Conservation (phyloP, 1,140 invertebrate species). For the Diabrotica virgifera region DNA sequence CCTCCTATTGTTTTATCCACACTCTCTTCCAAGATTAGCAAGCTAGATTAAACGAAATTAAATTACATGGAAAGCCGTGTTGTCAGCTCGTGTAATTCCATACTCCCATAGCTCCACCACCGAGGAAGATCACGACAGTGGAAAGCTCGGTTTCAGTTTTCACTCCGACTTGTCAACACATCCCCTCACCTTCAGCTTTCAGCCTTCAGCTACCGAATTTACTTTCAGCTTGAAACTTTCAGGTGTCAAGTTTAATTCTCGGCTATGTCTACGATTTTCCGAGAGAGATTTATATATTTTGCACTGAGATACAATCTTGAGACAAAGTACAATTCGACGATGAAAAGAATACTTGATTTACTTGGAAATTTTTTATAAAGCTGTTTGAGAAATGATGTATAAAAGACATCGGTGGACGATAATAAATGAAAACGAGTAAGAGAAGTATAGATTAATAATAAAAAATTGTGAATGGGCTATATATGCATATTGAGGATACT, state of each 20-base stretch:
- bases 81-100: conserved; percentile 33
- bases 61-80: conserved; percentile 26
- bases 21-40: conserved; percentile 19
- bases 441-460: too few relatives aligned
- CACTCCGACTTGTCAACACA: conserved; percentile 26
- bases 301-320: background rate
- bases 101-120: conserved; percentile 29
- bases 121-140: conserved; percentile 31
- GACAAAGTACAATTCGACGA: background rate
- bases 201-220: conserved; percentile 28
- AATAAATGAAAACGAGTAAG: too few relatives aligned
- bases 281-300: background rate
- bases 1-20: too few relatives aligned
- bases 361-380: too few relatives aligned
- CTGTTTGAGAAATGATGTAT: too few relatives aligned
- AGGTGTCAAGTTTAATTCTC: conserved; percentile 31
- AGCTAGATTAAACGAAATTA: conserved; percentile 19
- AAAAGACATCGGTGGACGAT: too few relatives aligned
- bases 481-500: too few relatives aligned
- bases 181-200: conserved; percentile 20
- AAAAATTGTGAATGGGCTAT: too few relatives aligned
- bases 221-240: conserved; percentile 22
- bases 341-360: too few relatives aligned
- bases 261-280: conserved; percentile 10
- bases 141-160: conserved; percentile 36